Conservation (phyloP, 2,113 vertebrate species). For the Asarcornis scutulata region DNA sequence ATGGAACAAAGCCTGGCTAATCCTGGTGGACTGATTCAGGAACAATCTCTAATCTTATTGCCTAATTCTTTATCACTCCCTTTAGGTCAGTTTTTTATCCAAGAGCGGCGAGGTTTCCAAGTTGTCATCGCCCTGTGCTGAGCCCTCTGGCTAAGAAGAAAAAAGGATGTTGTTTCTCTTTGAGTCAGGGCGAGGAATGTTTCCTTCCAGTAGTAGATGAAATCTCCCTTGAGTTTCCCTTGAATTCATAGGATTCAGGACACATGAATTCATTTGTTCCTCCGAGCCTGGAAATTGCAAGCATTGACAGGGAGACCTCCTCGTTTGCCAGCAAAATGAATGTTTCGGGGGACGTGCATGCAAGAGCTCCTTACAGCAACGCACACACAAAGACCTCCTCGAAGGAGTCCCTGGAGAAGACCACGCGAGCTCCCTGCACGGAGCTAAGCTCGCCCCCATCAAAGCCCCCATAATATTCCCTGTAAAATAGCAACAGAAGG, state of each 20-base stretch:
- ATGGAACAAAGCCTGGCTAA: conserved; percentile 73
- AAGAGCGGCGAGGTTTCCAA: conserved; percentile 5
- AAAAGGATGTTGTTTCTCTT: conserved; percentile 24
- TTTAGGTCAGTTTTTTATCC: conserved; percentile 5
- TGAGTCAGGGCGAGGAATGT: neutral
- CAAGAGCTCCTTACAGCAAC: neutral
- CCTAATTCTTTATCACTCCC: conserved; percentile 43
- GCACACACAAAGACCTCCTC: neutral
- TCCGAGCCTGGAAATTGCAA: neutral
- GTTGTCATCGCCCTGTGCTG: neutral
- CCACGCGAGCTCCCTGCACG: neutral
- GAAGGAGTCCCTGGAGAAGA: conserved; percentile 12
- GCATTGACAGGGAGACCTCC: neutral
- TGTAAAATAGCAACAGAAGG: conserved; percentile 6
- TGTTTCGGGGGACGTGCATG: neutral
- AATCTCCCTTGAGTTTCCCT: conserved; percentile 3
- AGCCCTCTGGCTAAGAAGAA: neutral
- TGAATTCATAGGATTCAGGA: conserved; percentile 8
- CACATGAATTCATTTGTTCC: neutral
- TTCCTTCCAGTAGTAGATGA: conserved; percentile 22
- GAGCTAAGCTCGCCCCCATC: neutral
- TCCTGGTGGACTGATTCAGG: conserved; percentile 55
- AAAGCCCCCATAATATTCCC: conserved; percentile 3
- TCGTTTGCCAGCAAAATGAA: neutral
- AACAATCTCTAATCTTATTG: conserved; percentile 68